Base-by-base conservation (phyloP, 2,113 vertebrate genomes). In the Fulica atra region DNA sequence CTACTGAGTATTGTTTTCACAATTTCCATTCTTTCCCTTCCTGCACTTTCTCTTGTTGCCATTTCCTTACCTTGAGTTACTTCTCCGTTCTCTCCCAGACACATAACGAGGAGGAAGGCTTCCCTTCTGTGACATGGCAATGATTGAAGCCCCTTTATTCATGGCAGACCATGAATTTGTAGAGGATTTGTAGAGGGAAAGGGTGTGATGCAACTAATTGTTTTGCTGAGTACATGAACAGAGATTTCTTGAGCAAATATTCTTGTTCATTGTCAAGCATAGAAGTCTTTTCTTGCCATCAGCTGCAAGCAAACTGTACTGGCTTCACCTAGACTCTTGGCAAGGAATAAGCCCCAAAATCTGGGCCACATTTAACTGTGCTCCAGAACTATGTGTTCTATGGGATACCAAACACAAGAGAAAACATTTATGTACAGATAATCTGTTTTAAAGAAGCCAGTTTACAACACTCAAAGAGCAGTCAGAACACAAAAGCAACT, bases 361-460 rank as follows among this genome's bases (percentile, higher is more conserved):
- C 38, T 77, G 63, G 40, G 59, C 40, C 40, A 46, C 24, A 24
- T 24, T 85, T 93, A 81, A 29, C 46, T 61, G 20, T 86, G 31
- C 35, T 95, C 50, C 77, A 91, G 95, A 88, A 63, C 72, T 88
- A 6, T 77, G 56, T 93, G 89, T 88, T 93, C 80, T 56, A 44
- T 65, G 29, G 68, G 72, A 73, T 51, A 73, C 72, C n/a, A 73
- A 93, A 81, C 40, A 38, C 38, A 94, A 81, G 66, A 79, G 42
- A 64, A 91, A 88, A 88, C 46, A 77, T 65, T 86, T 70, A 65
- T 65, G 31, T 83, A n/a, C 71, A 90, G 68, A 26, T 71, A 82
- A 11, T 57, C 68, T 87, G 21, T 65, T 77, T 50, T 16, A 64
- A 33, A 77, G 72, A 60, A 94, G 40, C 59, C 80, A 86, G 40